Conservation (phyloP, 1,140 invertebrate genomes). For the Pteromalus puparum region DNA sequence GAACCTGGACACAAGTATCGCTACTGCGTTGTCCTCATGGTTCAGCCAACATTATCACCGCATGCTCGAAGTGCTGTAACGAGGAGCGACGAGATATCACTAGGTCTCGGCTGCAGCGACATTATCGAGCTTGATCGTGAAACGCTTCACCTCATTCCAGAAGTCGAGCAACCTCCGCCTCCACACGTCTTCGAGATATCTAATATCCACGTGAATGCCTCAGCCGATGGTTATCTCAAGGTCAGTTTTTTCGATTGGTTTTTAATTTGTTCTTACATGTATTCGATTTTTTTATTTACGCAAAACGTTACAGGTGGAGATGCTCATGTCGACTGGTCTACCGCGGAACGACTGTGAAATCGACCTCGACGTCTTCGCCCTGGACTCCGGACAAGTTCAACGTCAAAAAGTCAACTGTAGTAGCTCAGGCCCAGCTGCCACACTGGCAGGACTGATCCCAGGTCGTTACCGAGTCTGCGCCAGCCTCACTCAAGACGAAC, state of each 20-base stretch:
- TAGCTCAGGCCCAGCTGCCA: constrained; percentile 58
- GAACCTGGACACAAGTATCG: constrained; percentile 74
- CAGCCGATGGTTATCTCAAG: constrained; percentile 63
- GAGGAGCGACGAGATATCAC: constrained; percentile 70
- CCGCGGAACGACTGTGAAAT: constrained; percentile 58
- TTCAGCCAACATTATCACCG: constrained; percentile 56
- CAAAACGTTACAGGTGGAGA: constrained; percentile 27
- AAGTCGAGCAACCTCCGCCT: constrained; percentile 25
- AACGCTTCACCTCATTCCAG: constrained; percentile 50
- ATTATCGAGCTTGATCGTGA: constrained; percentile 70
- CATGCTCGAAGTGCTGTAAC: no score
- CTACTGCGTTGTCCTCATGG: constrained; percentile 76
- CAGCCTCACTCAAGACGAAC: constrained; percentile 59
- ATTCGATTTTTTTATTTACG: background rate
- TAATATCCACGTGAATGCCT: constrained; percentile 67
- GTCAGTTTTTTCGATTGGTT: background rate
- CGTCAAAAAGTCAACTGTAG: constrained; percentile 66
- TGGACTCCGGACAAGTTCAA: constrained; percentile 62
- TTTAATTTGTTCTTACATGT: background rate
- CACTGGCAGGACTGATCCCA: constrained; percentile 63
- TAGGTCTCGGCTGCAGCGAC: constrained; percentile 77
- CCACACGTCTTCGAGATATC: constrained; percentile 63
- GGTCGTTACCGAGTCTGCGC: constrained; percentile 71
- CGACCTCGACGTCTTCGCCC: constrained; percentile 63
- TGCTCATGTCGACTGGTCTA: background rate